Evolutionary conservation across 2,113 vertebrate genomes (phyloP).

Genomic region (Triplophysa rosa): DNA sequence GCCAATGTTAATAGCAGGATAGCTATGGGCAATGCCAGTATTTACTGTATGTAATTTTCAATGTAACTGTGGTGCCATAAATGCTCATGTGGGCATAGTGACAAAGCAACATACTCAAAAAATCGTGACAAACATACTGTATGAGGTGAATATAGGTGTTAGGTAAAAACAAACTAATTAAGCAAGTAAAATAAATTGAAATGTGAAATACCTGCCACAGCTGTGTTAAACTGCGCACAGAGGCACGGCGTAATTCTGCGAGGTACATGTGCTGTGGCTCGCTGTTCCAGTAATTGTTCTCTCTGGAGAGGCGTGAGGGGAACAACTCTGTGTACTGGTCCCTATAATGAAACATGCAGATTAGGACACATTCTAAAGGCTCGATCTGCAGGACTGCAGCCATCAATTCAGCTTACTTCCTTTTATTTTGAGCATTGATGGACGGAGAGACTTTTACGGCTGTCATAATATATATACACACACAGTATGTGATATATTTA

Average conservation of each 20-base stretch:
- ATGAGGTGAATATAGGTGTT: constrained; percentile 38
- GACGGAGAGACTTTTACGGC: neutral
- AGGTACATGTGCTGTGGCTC: constrained; percentile 54
- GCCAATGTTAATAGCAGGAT: no score
- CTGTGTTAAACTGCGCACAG: constrained; percentile 53
- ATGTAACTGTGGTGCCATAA: no score
- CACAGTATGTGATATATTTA: no score
- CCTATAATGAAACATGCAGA: constrained; percentile 67
- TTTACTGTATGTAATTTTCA: no score
- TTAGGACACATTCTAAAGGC: constrained; percentile 50
- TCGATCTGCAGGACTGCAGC: constrained; percentile 26
- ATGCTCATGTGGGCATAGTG: no score
- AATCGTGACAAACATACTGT: constrained; percentile 44
- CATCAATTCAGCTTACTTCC: constrained; percentile 11
- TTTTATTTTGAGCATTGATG: neutral
- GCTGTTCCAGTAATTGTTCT: constrained; percentile 60
- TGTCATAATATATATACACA: neutral
- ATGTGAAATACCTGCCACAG: constrained; percentile 58
- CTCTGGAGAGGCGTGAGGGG: constrained; percentile 53
- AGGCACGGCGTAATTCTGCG: constrained; percentile 50
- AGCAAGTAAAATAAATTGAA: constrained; percentile 20
- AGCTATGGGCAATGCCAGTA: no score
- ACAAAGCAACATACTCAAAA: neutral
- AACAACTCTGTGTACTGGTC: constrained; percentile 61
- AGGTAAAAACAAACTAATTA: neutral